phyloP scores from a whole-genome alignment of 2,113 vertebrate species.

The Pomatostomus ruficeps region DNA sequence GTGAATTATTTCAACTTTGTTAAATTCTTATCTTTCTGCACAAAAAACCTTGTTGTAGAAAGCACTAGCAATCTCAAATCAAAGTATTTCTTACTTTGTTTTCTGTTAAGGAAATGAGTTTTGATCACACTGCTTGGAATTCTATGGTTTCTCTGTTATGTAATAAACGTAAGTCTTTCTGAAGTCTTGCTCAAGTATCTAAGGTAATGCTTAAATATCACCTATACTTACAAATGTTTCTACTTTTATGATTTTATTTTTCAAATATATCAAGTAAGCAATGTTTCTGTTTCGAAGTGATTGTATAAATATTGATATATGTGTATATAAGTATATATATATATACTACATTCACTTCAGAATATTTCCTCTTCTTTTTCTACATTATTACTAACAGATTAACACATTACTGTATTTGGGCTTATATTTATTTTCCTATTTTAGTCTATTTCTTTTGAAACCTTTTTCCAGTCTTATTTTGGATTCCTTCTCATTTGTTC shows the following conservation, averaged over 20 bases:
- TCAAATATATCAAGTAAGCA: background rate
- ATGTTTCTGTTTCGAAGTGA: background rate
- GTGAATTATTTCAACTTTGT: background rate
- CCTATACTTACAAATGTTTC: background rate
- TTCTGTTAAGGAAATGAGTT: background rate
- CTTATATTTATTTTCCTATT: background rate
- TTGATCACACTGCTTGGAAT: background rate
- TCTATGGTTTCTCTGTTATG: background rate
- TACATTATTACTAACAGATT: too few relatives aligned
- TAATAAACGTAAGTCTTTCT: background rate
- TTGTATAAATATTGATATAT: background rate
- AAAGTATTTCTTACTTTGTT: background rate
- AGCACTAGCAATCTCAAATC: background rate
- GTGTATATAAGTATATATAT: background rate
- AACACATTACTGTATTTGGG: background rate
- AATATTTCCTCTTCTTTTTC: background rate
- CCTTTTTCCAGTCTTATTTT: background rate
- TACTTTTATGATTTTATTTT: background rate
- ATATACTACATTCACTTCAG: background rate
- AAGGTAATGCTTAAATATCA: background rate
- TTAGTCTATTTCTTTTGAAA: background rate
- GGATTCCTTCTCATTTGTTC: background rate
- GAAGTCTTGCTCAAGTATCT: background rate
- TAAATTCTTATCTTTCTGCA: background rate
- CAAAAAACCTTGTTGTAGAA: background rate